These are phyloP conservation scores for Larimichthys crocea DNA, from an alignment of 2,113 vertebrate species.

Conservation along the genomic window DNA sequence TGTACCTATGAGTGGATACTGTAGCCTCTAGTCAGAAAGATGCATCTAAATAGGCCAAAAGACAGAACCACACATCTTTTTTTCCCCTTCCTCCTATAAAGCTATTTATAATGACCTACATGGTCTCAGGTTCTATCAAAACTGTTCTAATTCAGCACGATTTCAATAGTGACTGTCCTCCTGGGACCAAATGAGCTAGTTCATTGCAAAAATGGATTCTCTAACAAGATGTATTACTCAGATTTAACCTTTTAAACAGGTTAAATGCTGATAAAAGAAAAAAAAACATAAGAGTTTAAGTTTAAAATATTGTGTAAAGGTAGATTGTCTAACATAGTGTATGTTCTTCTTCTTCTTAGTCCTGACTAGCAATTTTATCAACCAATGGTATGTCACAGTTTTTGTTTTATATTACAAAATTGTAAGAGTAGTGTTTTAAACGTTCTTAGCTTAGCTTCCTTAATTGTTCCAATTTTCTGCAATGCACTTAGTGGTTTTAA, in stretches of 20 bases:
- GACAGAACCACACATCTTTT: conserved; percentile 28
- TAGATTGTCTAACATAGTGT: not conserved
- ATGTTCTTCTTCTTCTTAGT: not conserved
- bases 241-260: not conserved
- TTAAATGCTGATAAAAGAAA: not conserved
- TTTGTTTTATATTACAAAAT: not conserved
- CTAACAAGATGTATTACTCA: not conserved
- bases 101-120: conserved; percentile 83
- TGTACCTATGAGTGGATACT: not conserved
- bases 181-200: conserved; percentile 60
- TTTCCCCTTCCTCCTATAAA: conserved; percentile 29
- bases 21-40: conserved; percentile 13
- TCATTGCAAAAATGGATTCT: conserved; percentile 30
- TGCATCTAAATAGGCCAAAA: conserved; percentile 63
- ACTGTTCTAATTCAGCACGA: conserved; percentile 57
- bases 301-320: conserved; percentile 7
- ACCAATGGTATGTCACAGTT: not conserved
- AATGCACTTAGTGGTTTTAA: not conserved
- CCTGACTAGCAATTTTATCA: not conserved
- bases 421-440: not conserved
- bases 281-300: not conserved
- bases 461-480: not conserved
- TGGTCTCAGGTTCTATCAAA: conserved; percentile 56
- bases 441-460: not conserved
- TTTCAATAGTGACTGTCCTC: conserved; percentile 49